These are phyloP conservation scores for Diadophis punctatus DNA, from an alignment of 2,113 vertebrate species.

Conservation along the genomic window DNA sequence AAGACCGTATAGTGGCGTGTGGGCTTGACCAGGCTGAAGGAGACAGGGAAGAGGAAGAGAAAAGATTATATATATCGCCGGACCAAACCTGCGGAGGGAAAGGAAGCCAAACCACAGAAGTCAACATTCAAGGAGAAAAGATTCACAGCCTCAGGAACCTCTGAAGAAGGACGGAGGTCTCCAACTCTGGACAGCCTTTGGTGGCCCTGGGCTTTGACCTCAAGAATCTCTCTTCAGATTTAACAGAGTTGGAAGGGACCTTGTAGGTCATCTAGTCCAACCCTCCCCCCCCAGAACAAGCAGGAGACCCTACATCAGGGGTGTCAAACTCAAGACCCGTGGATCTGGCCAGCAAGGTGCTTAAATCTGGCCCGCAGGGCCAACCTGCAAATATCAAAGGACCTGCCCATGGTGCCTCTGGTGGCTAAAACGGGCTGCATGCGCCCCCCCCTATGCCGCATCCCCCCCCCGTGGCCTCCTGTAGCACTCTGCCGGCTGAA, in stretches of 20 bases:
- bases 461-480: too few species aligned
- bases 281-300: too few species aligned
- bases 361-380: too few species aligned
- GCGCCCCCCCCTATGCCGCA: too few species aligned
- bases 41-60: conserved; percentile 65
- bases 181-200: not conserved
- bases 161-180: not conserved
- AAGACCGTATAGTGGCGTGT: conserved; percentile 96
- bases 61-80: conserved; percentile 47
- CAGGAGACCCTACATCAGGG: not conserved
- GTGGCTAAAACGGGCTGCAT: too few species aligned
- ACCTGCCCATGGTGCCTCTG: too few species aligned
- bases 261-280: not conserved
- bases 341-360: too few species aligned
- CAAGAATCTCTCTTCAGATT: too few species aligned
- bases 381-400: too few species aligned
- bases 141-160: fast-evolving
- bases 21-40: conserved; percentile 84
- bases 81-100: conserved; percentile 26
- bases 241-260: not conserved
- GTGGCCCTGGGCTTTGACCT: not conserved
- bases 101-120: not conserved
- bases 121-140: fast-evolving
- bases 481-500: too few species aligned
- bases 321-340: too few species aligned